These are phyloP conservation scores for Hippocampus comes DNA, from an alignment of 2,113 vertebrate genomes.

Conservation along the genomic window DNA sequence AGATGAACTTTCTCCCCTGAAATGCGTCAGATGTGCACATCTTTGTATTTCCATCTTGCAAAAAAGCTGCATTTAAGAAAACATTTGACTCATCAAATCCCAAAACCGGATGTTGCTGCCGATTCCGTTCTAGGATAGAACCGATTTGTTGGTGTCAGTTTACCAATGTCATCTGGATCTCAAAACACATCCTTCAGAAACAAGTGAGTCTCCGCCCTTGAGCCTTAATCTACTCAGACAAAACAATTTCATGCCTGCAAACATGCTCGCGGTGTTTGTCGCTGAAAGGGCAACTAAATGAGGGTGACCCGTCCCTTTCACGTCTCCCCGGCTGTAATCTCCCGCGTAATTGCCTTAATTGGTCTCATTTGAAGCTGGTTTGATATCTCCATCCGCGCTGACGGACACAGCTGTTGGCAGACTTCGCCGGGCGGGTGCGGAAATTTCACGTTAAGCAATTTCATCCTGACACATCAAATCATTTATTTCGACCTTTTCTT, in stretches of 20 bases:
- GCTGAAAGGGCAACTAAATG: constrained; percentile 15
- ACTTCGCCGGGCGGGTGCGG: constrained; percentile 20
- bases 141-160: neutral
- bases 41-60: too few species aligned
- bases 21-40: neutral
- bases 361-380: constrained; percentile 42
- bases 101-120: constrained; percentile 19
- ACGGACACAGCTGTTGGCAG: constrained; percentile 26
- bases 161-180: neutral
- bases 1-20: constrained; percentile 28
- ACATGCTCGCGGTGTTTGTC: constrained; percentile 2
- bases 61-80: too few species aligned
- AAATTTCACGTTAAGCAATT: constrained; percentile 46
- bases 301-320: constrained; percentile 24
- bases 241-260: neutral
- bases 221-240: neutral
- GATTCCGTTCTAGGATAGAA: constrained; percentile 1
- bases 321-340: constrained; percentile 31
- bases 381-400: constrained; percentile 17
- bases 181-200: neutral
- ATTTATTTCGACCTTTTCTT: too few species aligned
- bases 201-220: neutral
- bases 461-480: neutral
- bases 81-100: constrained; percentile 26
- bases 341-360: constrained; percentile 41